phyloP scores from a whole-genome alignment of 2,888 invertebrate species.

The Folsomia candida region DNA sequence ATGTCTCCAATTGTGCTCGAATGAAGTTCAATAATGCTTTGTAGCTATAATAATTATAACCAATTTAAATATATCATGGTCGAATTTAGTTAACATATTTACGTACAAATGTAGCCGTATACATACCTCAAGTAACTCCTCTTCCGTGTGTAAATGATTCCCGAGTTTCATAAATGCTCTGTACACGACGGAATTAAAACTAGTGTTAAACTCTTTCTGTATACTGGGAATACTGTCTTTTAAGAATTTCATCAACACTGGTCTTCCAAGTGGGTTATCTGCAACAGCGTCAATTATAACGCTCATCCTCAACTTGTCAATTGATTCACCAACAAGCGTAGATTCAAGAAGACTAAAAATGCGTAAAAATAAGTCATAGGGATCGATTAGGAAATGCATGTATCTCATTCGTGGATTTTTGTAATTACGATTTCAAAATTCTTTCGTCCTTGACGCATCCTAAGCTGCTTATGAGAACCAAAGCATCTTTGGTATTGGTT shows the following conservation, averaged over 20 bases:
- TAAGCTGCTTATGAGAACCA: constrained; percentile 29
- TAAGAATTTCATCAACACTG: neutral
- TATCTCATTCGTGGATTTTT: too few relatives aligned
- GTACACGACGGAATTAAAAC: neutral
- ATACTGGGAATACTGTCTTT: neutral
- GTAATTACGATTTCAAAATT: constrained; percentile 24
- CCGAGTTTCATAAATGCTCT: constrained; percentile 4
- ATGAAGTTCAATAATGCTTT: neutral
- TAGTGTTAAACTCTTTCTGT: neutral
- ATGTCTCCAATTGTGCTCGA: neutral
- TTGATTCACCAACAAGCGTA: constrained; percentile 17
- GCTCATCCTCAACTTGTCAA: constrained; percentile 18
- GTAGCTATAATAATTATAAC: neutral
- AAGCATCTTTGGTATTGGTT: constrained; percentile 18
- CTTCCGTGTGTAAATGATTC: constrained; percentile 22
- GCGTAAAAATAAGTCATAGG: neutral
- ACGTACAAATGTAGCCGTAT: neutral
- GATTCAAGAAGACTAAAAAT: constrained; percentile 2
- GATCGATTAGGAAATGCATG: too few relatives aligned
- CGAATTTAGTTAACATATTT: neutral
- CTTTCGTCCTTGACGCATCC: constrained; percentile 25
- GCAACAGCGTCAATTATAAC: constrained; percentile 28
- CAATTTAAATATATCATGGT: neutral
- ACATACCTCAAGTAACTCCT: constrained; percentile 27
- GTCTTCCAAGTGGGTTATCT: constrained; percentile 22